Conservation (phyloP, 2,113 vertebrate species). For the Helogale parvula region DNA sequence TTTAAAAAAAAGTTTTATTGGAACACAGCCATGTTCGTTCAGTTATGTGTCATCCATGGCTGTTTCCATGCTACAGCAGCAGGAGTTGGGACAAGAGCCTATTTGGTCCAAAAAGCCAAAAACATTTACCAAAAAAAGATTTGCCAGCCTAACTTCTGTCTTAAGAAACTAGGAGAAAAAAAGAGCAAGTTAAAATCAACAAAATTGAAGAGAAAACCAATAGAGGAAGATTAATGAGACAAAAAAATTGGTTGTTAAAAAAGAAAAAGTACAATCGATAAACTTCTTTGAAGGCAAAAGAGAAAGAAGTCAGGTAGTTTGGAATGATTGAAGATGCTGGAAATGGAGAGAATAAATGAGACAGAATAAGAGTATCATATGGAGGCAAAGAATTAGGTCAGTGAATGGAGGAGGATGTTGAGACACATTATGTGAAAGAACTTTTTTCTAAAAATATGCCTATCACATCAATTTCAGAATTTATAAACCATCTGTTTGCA, state of each 20-base stretch:
- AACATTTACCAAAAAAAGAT: background rate
- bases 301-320: background rate
- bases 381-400: background rate
- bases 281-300: background rate
- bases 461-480: slow-evolving; percentile 27
- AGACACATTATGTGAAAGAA: background rate
- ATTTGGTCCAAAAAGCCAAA: background rate
- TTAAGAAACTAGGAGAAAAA: background rate
- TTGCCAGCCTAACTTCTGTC: background rate
- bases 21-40: background rate
- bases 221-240: background rate
- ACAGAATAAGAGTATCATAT: background rate
- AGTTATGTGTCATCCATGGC: background rate
- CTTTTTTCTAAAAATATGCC: slow-evolving; percentile 10
- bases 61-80: background rate
- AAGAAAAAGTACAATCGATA: background rate
- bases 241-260: background rate
- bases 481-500: slow-evolving; percentile 8
- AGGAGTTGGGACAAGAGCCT: background rate
- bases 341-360: background rate
- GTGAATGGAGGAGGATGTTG: background rate
- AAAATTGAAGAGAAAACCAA: background rate
- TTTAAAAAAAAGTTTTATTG: background rate
- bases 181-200: background rate
- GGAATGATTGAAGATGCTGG: background rate